Base-by-base conservation (phyloP, 2,888 invertebrate genomes). In the Thecocarcelia acutangulata region DNA sequence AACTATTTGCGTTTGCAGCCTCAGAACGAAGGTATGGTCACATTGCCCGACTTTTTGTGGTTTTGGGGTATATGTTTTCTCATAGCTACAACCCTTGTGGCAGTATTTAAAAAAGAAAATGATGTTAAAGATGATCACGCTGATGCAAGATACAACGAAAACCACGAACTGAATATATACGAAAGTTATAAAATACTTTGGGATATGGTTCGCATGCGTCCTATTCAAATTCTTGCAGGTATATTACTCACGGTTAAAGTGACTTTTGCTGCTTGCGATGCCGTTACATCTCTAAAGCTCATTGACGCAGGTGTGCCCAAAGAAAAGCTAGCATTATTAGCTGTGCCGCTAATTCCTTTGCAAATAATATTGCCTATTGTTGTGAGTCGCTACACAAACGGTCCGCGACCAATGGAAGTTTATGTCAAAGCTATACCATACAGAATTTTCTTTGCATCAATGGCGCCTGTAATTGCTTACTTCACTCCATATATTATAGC, bases 41-140 rank as follows among this genome's bases (percentile, higher is more conserved):
- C 95, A 1, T 89, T 96, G 58, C 92, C 94, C 13, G 96, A 96
- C 85, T 99, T 98, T 91, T 92, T 99, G 15, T 94, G 95, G 89
- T 97, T 98, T 90, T 99, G 99, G 98, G 98, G 98, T 5, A 93
- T 97, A 91, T 92, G 96, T 2, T 99, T 99, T 90, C 92, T 99
- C 63, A 89, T 96, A 1, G 95, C 96, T 1, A 99, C 99, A 0
- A 97, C 97, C 0, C 87, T 98, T 2, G 95, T 99, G 59, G 96
- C 96, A 44, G 80, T 98, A 13, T 92, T 98, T n/a, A 99, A 99
- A 90, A 93, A 93, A 83, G 98, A 98, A 91, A 92, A 92, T 83
- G 90, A 93, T 82, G 86, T 88, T 1, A 90, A 90, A 11, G 91
- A 90, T 42, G 91, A 84, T 28, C 87, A 89, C 59, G 86, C 86